Base-by-base conservation (phyloP, 2,797 vertebrate genomes). In the Chlorospingus flavigularis region DNA sequence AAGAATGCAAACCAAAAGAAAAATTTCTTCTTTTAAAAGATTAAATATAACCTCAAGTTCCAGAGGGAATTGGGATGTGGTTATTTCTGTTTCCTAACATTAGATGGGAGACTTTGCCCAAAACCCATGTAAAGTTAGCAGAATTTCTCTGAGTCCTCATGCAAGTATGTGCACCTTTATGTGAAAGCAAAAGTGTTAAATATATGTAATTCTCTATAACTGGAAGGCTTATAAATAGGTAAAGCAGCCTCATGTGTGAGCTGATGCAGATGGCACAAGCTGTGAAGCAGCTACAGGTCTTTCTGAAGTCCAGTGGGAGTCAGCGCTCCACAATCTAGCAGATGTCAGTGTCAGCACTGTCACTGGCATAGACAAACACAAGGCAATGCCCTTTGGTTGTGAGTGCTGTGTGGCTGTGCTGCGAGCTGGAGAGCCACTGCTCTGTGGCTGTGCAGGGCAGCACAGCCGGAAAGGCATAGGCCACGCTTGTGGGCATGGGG, bases 121-220 rank as follows among this genome's bases (percentile, higher is more conserved):
- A 95, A 96, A 81, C 66, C 40, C 50, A 35, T 78, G 65, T 28
- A 71, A 86, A 94, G 63, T 95, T 88, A 92, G 40, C 68, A 94
- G 93, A 95, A 95, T 93, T 92, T 84, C 94, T 58, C 82, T 71
- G 77, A 93, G 71, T 93, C 76, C 87, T 91, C 73, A 28, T 57
- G 53, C 57, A 65, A 65, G 9, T 24, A 18, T 65, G 5, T 20
- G 9, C 48, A 50, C 26, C 88, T 88, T 18, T 31, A 23, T 62
- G 21, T 88, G 30, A 24, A 85, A 58, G 54, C n/a, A 1, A 25
- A 57, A 35, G 10, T 61, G 65, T 80, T 75, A 50, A 58, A 79
- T 61, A 47, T 6, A 53, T 50, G 23, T n/a, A 47, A 15, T 62
- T 74, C 21, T 81, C 28, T 78, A 0, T 35, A 51, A 42, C 2